These are phyloP conservation scores for Scolanthus callimorphus DNA, from an alignment of 92 coral and sea anemone genomes.

Conservation along the genomic window DNA sequence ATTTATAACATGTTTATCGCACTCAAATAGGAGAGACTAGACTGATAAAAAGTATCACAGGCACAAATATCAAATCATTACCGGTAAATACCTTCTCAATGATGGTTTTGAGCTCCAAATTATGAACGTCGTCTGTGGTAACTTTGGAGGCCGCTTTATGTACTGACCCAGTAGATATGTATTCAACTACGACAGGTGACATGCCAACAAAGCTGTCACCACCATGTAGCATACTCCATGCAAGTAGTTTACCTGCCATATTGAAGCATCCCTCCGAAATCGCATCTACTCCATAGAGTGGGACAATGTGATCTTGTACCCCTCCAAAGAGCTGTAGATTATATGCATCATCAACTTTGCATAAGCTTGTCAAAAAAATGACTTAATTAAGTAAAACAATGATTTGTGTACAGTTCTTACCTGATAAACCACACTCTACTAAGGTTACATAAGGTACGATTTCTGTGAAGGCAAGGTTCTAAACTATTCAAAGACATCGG, in stretches of 20 bases:
- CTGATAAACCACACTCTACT: too few relatives aligned
- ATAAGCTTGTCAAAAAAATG: conserved; percentile 1
- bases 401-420: too few relatives aligned
- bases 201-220: conserved; percentile 21
- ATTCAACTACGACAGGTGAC: conserved; percentile 33
- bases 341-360: conserved; percentile 2
- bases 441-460: too few relatives aligned
- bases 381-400: too few relatives aligned
- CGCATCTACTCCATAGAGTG: conserved; percentile 26
- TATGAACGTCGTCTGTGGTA: conserved; percentile 20
- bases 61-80: too few relatives aligned
- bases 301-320: conserved; percentile 16
- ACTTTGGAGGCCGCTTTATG: conserved; percentile 14
- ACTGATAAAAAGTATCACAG: too few relatives aligned
- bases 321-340: conserved; percentile 22
- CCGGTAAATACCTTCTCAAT: conserved; percentile 19
- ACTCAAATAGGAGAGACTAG: too few relatives aligned
- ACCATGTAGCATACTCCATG: conserved; percentile 21
- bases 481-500: too few relatives aligned
- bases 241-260: conserved; percentile 31
- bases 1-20: too few relatives aligned
- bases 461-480: too few relatives aligned
- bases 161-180: conserved; percentile 24
- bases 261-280: conserved; percentile 30
- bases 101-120: conserved; percentile 10